Base-by-base conservation (phyloP, 2,113 vertebrate species). In the Ornithorhynchus anatinus region DNA sequence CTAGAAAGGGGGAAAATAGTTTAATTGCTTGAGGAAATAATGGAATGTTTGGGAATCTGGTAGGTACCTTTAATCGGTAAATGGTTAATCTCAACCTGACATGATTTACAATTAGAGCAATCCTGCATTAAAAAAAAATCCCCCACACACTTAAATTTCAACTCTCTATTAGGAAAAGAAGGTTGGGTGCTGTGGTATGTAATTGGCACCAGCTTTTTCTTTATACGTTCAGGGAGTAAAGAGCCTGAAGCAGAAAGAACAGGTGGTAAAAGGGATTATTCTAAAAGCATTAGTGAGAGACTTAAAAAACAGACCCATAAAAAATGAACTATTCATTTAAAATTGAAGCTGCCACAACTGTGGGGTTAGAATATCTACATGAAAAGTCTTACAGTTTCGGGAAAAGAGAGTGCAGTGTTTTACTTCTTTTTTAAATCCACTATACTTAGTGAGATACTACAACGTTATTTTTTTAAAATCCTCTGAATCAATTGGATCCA, bases 131-230 rank as follows among this genome's bases (percentile, higher is more conserved):
- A 74, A 63, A 6, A n/a, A n/a, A n/a, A n/a, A n/a, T n/a, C n/a
- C n/a, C n/a, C 31, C n/a, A 44, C 5, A 27, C 4, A 47, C 70
- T 54, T 58, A 60, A 69, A 61, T 50, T 70, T 10, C 4, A 9
- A 60, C 44, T 59, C 16, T 58, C 35, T 63, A 39, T 60, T 70
- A 45, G 67, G 58, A 50, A 65, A 80, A 66, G 59, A 27, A 50
- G 4, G 6, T 23, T 50, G n/a, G 38, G 10, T 3, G 37, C 12
- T 22, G 13, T 3, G 75, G 22, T 10, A 5, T 17, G n/a, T 78
- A 61, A 87, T 5, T 51, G 57, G 12, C 17, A 54, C 1, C 19
- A 29, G 29, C 45, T 48, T 47, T 38, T 68, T 73, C 33, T 51
- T 53, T 61, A 27, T 58, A 19, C 54, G 36, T 57, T 64, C 60